Conservation (phyloP, 2,797 vertebrate genomes). For the Tauraco hartlaubi region DNA sequence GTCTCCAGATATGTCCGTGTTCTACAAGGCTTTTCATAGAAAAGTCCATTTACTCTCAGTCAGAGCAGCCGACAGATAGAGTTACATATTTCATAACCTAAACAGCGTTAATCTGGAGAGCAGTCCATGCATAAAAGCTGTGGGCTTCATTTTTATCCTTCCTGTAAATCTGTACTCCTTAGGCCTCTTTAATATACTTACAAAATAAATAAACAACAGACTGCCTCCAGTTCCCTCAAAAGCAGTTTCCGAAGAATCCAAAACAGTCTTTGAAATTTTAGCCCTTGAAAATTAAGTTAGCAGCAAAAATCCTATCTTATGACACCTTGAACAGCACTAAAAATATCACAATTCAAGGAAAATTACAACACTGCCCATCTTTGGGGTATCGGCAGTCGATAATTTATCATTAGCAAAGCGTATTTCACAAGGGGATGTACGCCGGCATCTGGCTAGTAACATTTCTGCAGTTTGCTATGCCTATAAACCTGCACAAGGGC, state of each 20-base stretch:
- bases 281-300: not conserved
- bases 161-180: not conserved
- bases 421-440: not conserved
- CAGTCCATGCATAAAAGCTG: not conserved
- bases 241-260: not conserved
- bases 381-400: accelerated
- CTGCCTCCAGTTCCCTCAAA: not conserved
- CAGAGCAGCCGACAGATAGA: not conserved
- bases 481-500: not conserved
- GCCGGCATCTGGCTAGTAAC: not conserved
- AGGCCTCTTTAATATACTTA: not conserved
- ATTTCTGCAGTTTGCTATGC: not conserved
- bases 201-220: not conserved
- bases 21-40: not conserved
- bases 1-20: not conserved
- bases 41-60: not conserved
- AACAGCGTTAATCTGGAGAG: not conserved
- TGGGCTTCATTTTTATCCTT: not conserved
- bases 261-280: not conserved
- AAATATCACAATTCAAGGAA: not conserved
- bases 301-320: not conserved
- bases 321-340: not conserved
- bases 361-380: not conserved
- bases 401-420: not conserved
- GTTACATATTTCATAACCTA: not conserved